Base-by-base conservation (phyloP, 2,888 invertebrate genomes). In the Leptinotarsa peninsularis region DNA sequence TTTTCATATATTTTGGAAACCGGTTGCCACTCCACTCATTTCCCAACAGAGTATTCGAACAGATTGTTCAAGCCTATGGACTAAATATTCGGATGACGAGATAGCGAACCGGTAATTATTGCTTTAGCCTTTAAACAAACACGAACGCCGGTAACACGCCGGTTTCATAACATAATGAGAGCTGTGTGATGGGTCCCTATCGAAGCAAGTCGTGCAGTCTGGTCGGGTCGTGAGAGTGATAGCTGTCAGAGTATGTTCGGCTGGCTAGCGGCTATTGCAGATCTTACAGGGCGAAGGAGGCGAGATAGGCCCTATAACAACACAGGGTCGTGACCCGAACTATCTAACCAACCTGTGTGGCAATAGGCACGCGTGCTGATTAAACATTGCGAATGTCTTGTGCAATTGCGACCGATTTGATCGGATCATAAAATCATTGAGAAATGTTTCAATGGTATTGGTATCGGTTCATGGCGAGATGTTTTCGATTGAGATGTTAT, bases 141-240 rank as follows among this genome's bases (percentile, higher is more conserved):
- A 85, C 85, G 85, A 85, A 82, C 80, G 83, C 79, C 82, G 83
- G 83, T 84, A 84, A 83, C 81, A 79, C 80, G 81, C 81, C 83
- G 80, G 74, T 83, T 82, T 83, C 83, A 82, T 82, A 83, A 82
- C 80, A 77, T 82, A 82, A 79, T 82, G 81, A 81, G 80, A 77
- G 80, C 77, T 79, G 78, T 79, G 77, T 77, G 79, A 80, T 80
- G 81, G 78, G 80, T 74, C 74, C 78, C 79, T 79, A 79, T 81
- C 81, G 78, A 81, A 78, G 80, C 76, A 80, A 81, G 79, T 82
- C 82, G 82, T 82, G 82, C 80, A 74, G 79, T 80, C 78, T 77
- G 80, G 75, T 75, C 77, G 79, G 81, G 84, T 86, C 86, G 85
- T 85, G 85, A 86, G 85, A 86, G 83, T 86, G 86, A 86, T 85